A percentile compares a stretch with the other conserved stretches of the same genome.
Evolutionary conservation across 2,888 invertebrate species (phyloP).

Genomic region (Chesias legatella): DNA sequence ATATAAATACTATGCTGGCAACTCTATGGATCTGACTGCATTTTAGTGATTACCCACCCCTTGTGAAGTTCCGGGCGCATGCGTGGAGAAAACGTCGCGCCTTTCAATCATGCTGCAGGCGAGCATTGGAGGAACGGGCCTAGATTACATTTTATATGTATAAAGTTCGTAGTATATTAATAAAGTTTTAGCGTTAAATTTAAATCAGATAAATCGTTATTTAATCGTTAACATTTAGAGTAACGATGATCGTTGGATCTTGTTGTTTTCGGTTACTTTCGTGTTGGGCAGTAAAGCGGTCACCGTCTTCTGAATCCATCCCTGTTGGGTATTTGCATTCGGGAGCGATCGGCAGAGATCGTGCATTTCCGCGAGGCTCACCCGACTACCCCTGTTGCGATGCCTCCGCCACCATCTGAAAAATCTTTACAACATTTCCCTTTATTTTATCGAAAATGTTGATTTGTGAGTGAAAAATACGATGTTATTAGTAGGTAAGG

Average conservation of each 20-base stretch:
- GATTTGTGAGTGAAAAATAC: slow-evolving; percentile 48
- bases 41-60: slow-evolving; percentile 66
- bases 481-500: slow-evolving; percentile 37
- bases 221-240: too few species aligned
- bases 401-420: slow-evolving; percentile 60
- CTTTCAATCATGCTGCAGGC: slow-evolving; percentile 64
- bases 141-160: slow-evolving; percentile 32
- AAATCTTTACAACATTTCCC: slow-evolving; percentile 66
- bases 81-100: slow-evolving; percentile 70
- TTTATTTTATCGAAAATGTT: slow-evolving; percentile 42
- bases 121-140: slow-evolving; percentile 47
- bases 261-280: neutral
- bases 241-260: neutral
- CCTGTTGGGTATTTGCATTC: slow-evolving; percentile 67
- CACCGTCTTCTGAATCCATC: slow-evolving; percentile 38
- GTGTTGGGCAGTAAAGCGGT: slow-evolving; percentile 7
- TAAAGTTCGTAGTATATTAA: neutral
- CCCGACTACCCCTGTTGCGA: slow-evolving; percentile 67
- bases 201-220: too few species aligned
- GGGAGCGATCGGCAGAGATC: slow-evolving; percentile 58
- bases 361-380: slow-evolving; percentile 65
- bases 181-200: neutral
- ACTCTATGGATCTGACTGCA: slow-evolving; percentile 37
- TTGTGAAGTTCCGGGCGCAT: slow-evolving; percentile 59
- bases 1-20: slow-evolving; percentile 31